Conservation (phyloP, 2,888 invertebrate species). For the Muscina levida region DNA sequence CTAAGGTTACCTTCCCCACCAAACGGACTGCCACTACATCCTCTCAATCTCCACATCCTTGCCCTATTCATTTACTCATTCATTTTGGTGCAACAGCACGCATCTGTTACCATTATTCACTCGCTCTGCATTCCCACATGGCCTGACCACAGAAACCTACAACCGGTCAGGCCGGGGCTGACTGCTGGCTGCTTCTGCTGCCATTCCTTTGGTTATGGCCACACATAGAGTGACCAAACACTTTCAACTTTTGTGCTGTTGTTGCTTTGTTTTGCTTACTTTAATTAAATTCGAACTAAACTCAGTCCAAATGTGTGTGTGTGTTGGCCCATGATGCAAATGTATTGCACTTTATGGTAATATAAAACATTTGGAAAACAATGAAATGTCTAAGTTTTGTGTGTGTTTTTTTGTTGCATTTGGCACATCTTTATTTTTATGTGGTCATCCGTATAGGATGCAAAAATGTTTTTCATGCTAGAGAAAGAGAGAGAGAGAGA, state of each 20-base stretch:
- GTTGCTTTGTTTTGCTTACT: constrained; percentile 57
- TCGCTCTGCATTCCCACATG: constrained; percentile 64
- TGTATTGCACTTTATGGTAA: constrained; percentile 15
- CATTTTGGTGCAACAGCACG: constrained; percentile 50
- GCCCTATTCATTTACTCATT: background rate
- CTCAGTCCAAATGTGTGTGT: constrained; percentile 56
- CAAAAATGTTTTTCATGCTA: background rate
- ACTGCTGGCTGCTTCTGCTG: background rate
- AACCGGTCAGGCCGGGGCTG: constrained; percentile 4
- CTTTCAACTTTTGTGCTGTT: constrained; percentile 58
- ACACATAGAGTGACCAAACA: constrained; percentile 58
- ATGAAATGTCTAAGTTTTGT: background rate
- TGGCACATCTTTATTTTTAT: background rate
- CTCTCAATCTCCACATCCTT: constrained; percentile 36
- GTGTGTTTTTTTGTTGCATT: background rate
- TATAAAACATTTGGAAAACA: constrained; percentile 1
- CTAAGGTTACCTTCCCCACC: constrained; percentile 45
- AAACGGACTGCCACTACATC: constrained; percentile 33
- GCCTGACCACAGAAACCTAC: constrained; percentile 59
- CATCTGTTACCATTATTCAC: constrained; percentile 64
- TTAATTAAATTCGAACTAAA: constrained; percentile 64
- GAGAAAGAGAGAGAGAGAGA: too few species aligned
- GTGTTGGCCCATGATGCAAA: constrained; percentile 43
- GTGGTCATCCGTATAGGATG: too few species aligned
- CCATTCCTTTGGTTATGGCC: constrained; percentile 58